These are phyloP conservation scores for Lasioglossum baleicum DNA, from an alignment of 1,140 invertebrate genomes.

Conservation along the genomic window DNA sequence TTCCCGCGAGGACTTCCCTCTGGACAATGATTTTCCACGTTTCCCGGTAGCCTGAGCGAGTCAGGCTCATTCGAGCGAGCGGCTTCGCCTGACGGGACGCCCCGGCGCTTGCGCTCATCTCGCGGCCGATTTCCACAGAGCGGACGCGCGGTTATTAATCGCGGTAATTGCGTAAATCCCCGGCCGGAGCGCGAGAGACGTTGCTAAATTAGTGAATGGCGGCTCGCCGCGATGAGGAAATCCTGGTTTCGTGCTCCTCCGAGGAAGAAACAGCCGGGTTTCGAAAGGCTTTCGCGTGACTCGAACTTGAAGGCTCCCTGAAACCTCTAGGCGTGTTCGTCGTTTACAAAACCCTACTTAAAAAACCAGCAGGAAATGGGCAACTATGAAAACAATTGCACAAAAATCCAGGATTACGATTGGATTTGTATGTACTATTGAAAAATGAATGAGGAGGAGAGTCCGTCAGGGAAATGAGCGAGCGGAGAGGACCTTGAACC, in stretches of 20 bases:
- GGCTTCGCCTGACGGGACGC: no score
- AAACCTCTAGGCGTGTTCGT: no score
- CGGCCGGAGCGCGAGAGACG: slow-evolving; percentile 22
- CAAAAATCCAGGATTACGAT: no score
- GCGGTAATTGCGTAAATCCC: slow-evolving; percentile 46
- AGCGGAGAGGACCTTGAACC: slow-evolving; percentile 48
- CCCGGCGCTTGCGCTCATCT: background rate
- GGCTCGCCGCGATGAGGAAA: slow-evolving; percentile 38
- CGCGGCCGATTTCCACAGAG: slow-evolving; percentile 44
- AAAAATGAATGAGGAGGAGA: no score
- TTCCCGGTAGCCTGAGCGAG: background rate
- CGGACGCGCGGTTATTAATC: slow-evolving; percentile 58
- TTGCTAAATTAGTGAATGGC: slow-evolving; percentile 56
- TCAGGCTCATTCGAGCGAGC: no score
- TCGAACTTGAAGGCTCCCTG: background rate
- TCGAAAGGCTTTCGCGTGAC: background rate
- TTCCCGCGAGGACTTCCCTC: no score
- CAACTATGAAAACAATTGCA: background rate
- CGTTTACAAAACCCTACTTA: no score
- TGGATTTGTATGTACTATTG: background rate
- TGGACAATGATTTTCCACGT: no score
- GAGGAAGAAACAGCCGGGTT: background rate
- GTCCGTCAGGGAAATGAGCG: background rate
- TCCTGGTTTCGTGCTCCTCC: slow-evolving; percentile 40
- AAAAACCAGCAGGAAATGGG: no score